Conservation (phyloP, 2,113 vertebrate species). For the Petroica traversi region DNA sequence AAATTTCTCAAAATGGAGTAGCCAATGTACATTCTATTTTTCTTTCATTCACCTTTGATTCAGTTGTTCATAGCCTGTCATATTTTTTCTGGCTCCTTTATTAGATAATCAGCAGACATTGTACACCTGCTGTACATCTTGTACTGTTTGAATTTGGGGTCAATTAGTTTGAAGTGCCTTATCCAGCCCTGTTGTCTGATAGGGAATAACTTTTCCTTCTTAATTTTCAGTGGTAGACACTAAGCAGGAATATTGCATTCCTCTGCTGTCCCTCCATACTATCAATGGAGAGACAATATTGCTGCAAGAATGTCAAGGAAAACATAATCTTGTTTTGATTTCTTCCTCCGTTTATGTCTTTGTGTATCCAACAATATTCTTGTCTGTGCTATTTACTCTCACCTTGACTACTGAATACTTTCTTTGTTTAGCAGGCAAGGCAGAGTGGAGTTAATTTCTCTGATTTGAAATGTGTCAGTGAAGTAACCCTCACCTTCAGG, state of each 20-base stretch:
- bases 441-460: background rate
- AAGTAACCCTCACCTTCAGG: background rate
- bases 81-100: background rate
- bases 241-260: background rate
- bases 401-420: background rate
- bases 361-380: background rate
- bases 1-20: background rate
- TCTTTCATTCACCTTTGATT: background rate
- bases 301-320: background rate
- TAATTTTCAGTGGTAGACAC: background rate
- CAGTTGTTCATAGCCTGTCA: background rate
- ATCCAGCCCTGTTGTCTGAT: background rate
- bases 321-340: background rate
- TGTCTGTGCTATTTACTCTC: background rate
- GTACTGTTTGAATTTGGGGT: background rate
- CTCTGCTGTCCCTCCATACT: background rate
- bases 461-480: background rate
- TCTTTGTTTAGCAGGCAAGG: background rate
- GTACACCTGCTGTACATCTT: background rate
- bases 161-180: background rate
- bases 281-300: background rate
- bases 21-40: background rate
- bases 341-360: background rate
- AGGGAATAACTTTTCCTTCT: background rate
- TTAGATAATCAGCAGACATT: background rate